These are phyloP conservation scores for Lepidostoma basale DNA, from an alignment of 1,140 invertebrate species.

Conservation along the genomic window DNA sequence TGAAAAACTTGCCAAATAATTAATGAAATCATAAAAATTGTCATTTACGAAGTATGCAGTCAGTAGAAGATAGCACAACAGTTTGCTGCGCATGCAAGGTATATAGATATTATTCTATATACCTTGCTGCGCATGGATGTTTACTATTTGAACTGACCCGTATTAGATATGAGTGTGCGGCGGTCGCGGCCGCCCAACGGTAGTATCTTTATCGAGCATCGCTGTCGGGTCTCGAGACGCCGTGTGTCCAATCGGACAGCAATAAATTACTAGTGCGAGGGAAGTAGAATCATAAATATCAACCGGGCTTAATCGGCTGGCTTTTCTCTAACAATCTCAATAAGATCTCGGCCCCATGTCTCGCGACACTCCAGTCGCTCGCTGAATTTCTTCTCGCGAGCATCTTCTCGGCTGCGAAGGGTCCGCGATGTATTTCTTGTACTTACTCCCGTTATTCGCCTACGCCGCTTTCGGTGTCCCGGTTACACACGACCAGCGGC, in stretches of 20 bases:
- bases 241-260: too few species aligned
- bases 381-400: constrained; percentile 17
- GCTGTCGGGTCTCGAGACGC: too few species aligned
- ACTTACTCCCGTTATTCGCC: constrained; percentile 31
- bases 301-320: not conserved
- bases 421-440: constrained; percentile 21
- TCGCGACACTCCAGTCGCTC: constrained; percentile 29
- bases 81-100: too few species aligned
- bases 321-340: constrained; percentile 15
- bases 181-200: not conserved
- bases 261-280: not conserved
- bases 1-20: too few species aligned
- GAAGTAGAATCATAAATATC: constrained; percentile 10
- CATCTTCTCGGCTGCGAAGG: not conserved
- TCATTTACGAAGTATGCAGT: too few species aligned
- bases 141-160: not conserved
- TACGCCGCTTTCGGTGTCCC: constrained; percentile 62
- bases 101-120: not conserved
- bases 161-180: not conserved
- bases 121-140: not conserved
- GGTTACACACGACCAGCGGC: constrained; percentile 65
- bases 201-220: not conserved
- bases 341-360: constrained; percentile 23
- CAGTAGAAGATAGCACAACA: too few species aligned
- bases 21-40: too few species aligned